Evolutionary conservation across 1,140 invertebrate species (phyloP), one percentile per base, ranked within the genome.

Genomic region (Ericerus pela): DNA sequence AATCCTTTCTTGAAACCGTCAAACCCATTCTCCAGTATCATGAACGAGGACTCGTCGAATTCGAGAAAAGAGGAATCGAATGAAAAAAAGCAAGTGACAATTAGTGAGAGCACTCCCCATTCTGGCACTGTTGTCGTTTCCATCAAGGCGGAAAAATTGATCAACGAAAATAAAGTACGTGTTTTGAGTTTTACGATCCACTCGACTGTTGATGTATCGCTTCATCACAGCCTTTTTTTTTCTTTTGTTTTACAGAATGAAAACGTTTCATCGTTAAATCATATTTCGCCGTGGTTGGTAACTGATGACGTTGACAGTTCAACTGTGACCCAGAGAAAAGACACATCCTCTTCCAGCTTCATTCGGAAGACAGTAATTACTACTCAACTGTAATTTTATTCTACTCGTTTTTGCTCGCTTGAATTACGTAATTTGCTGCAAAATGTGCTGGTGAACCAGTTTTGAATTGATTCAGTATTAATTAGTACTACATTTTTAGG

Each of bases 331-430:
- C 76, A 78, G 56, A 75, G 76, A 53, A 79, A 81, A 27, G 58
- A 61, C 28, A 20, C 56, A 63, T 78, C 79, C 53, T 73, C 80
- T 59, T 81, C n/a, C n/a, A n/a, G n/a, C n/a, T n/a, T 85, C 56
- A 81, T 82, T 54, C 75, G 83, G 60, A 87, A 87, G 73, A 84
- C 84, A 57, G 84, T 88, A 62, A 87, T 88, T 59, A 88, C 84
- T 58, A 88, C 84, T 58, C 84, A 87, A 67, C 75, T 87, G 31
- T 60, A 56, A 59, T 38, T 14, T 6, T n/a, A n/a, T n/a, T n/a
- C n/a, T n/a, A n/a, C n/a, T n/a, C n/a, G n/a, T n/a, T n/a, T n/a
- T n/a, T n/a, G n/a, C n/a, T n/a, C n/a, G n/a, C n/a, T n/a, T n/a
- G n/a, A n/a, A n/a, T n/a, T n/a, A n/a, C n/a, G n/a, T n/a, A n/a